Conservation (phyloP, 1,140 invertebrate species). For the Leptonema lineaticorne region DNA sequence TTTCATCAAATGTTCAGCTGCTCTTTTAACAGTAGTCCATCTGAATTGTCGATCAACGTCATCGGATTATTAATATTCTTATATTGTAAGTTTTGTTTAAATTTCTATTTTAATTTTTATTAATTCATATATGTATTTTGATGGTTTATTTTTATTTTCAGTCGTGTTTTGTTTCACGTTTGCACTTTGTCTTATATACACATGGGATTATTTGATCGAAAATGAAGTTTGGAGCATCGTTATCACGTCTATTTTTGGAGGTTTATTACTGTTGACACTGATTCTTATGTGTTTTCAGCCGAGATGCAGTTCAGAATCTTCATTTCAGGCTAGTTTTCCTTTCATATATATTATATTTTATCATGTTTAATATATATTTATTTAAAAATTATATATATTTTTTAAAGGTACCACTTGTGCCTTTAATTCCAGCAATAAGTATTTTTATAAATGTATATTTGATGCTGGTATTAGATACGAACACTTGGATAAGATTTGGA, state of each 20-base stretch:
- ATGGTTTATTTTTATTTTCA: constrained; percentile 38
- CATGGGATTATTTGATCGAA: constrained; percentile 19
- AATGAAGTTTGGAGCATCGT: constrained; percentile 32
- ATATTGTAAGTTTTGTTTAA: constrained; percentile 5
- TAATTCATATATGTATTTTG: not conserved
- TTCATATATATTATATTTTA: not conserved
- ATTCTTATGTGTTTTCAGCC: constrained; percentile 52
- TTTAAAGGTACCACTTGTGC: constrained; percentile 65
- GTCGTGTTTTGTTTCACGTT: constrained; percentile 46
- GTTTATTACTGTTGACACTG: constrained; percentile 44
- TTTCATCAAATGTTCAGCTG: constrained; percentile 6
- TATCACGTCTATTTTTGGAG: constrained; percentile 43
- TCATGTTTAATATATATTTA: not conserved
- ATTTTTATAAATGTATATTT: constrained; percentile 73
- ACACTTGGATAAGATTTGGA: constrained; percentile 72
- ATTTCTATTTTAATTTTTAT: not conserved
- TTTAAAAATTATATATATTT: not conserved
- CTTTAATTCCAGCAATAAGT: constrained; percentile 66
- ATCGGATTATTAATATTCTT: constrained; percentile 3
- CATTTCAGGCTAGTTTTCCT: constrained; percentile 34
- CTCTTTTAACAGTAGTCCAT: not conserved
- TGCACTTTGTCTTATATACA: constrained; percentile 42
- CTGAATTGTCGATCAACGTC: constrained; percentile 1
- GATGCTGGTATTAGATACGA: constrained; percentile 66
- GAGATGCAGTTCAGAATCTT: constrained; percentile 38